phyloP scores from a whole-genome alignment of 2,113 vertebrate species.

The Microcebus murinus region DNA sequence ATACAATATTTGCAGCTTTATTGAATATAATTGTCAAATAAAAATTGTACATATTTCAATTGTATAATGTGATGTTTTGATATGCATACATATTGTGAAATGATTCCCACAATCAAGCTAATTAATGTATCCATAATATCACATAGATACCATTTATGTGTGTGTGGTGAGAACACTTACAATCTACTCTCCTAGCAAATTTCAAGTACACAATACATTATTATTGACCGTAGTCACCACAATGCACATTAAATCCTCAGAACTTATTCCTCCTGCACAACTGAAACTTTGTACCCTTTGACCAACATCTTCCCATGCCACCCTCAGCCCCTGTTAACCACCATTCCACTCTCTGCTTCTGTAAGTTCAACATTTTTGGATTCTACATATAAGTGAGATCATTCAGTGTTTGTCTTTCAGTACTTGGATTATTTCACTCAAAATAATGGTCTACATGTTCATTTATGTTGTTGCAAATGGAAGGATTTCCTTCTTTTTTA shows the following conservation, averaged over 20 bases:
- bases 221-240: neutral
- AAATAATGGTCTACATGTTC: neutral
- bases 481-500: neutral
- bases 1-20: neutral
- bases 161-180: neutral
- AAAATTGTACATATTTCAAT: neutral
- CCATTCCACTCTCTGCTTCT: neutral
- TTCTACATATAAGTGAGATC: neutral
- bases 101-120: neutral
- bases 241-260: neutral
- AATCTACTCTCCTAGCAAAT: neutral
- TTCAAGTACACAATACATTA: neutral
- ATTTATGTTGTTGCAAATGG: neutral
- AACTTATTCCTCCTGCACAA: neutral
- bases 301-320: neutral
- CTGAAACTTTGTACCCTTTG: neutral
- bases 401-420: neutral
- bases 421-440: neutral
- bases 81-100: neutral
- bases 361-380: neutral
- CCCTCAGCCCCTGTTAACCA: neutral
- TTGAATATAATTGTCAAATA: neutral
- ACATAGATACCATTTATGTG: neutral
- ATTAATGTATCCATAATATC: neutral
- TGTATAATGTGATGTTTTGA: neutral